These are phyloP conservation scores for Agrochola litura DNA, from an alignment of 2,888 invertebrate species.

Conservation along the genomic window DNA sequence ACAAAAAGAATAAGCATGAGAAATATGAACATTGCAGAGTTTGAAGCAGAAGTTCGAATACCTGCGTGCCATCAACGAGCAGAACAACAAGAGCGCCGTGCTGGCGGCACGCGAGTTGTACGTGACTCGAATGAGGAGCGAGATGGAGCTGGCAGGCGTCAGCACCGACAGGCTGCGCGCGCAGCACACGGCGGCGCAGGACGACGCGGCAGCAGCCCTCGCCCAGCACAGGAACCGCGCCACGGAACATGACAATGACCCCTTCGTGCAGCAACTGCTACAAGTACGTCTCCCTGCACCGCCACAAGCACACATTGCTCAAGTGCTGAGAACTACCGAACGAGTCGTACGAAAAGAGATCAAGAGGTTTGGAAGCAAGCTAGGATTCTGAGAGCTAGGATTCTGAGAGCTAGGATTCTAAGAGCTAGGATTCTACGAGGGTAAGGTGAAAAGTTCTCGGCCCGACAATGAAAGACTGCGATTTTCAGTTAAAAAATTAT, in stretches of 20 bases:
- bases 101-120: slow-evolving; percentile 42
- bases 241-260: slow-evolving; percentile 40
- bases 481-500: no score
- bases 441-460: no score
- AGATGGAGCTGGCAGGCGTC: slow-evolving; percentile 18
- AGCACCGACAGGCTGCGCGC: slow-evolving; percentile 46
- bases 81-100: slow-evolving; percentile 47
- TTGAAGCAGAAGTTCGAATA: slow-evolving; percentile 30
- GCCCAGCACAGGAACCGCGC: slow-evolving; percentile 38
- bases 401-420: slow-evolving; percentile 22
- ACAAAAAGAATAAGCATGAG: not conserved
- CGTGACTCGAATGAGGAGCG: slow-evolving; percentile 31
- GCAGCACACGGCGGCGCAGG: slow-evolving; percentile 50
- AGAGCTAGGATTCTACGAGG: not conserved
- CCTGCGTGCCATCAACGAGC: slow-evolving; percentile 31
- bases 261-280: slow-evolving; percentile 41
- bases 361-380: slow-evolving; percentile 30
- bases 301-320: not conserved
- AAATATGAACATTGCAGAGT: slow-evolving; percentile 33
- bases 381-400: slow-evolving; percentile 13
- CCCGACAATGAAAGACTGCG: no score
- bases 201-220: slow-evolving; percentile 45
- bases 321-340: slow-evolving; percentile 21
- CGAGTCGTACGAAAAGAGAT: slow-evolving; percentile 28
- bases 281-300: slow-evolving; percentile 41